Base-by-base conservation (phyloP, 2,113 vertebrate species). In the Recurvirostra avosetta region DNA sequence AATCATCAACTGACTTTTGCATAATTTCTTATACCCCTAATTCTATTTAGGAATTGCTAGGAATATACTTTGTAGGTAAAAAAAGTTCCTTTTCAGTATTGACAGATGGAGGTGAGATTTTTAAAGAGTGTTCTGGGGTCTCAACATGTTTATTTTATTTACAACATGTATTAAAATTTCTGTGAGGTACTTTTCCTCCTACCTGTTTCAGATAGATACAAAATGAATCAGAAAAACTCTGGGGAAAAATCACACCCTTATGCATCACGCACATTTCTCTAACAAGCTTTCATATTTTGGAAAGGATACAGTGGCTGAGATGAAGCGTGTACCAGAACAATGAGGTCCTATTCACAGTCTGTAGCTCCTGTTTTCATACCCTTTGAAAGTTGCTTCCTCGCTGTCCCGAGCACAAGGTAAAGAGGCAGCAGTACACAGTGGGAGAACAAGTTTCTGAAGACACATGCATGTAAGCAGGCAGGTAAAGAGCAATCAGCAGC, bases 401-500 rank as follows among this genome's bases (percentile, higher is more conserved):
- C 36, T 11, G 14, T 65, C 53, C 40, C 50, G 68, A 61, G 49
- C 49, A 23, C 23, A 56, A 43, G 30, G 52, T 12, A 40, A 59
- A 76, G 17, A 59, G 17, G 29, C 32, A 79, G 61, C 18, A 80
- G 15, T 5, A 34, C 61, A 16, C 17, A 27, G 49, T 3, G 5
- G 9, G n/a, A 61, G 38, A 80, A 45, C 21, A 59, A 3, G 14
- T 41, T 66, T 58, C 45, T 50, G 52, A 65, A 85, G 38, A 94
- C 26, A 70, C 1, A 36, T 0, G 0, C 50, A 38, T 26, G 9
- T 53, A 49, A 75, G 34, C 0, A 12, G n/a, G 18, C 84, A 84
- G 38, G 38, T 73, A 34, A 65, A 62, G 84, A 89, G 12, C 38
- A 61, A 34, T 21, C 50, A 78, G 21, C 62, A 85, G 34, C 2